These are phyloP conservation scores for Lasiurus borealis DNA, from an alignment of 2,113 vertebrate genomes.

Conservation along the genomic window DNA sequence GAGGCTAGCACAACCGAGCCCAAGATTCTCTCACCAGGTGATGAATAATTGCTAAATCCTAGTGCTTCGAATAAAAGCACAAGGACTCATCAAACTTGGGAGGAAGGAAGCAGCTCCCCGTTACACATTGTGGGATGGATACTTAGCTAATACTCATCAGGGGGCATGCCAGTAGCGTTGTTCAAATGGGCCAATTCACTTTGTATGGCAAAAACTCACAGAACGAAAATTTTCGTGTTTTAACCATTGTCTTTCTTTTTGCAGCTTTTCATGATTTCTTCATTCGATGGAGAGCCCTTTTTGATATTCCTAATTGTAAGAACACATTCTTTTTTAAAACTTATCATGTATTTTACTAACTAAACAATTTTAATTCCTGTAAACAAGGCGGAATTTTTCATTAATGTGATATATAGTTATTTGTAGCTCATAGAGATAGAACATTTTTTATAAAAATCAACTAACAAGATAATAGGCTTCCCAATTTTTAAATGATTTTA, in stretches of 20 bases:
- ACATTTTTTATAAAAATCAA: conserved; percentile 15
- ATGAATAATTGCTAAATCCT: background rate
- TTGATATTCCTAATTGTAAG: conserved; percentile 69
- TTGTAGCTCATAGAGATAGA: background rate
- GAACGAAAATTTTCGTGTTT: background rate
- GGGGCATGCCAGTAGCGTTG: background rate
- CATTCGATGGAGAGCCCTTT: background rate
- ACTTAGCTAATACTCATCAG: background rate
- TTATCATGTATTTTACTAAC: background rate
- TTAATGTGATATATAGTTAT: background rate
- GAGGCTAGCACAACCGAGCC: background rate
- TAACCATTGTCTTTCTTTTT: conserved; percentile 5
- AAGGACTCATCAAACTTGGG: background rate
- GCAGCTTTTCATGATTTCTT: accelerated
- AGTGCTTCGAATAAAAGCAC: background rate
- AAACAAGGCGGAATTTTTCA: background rate
- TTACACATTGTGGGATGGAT: background rate
- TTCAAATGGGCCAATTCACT: background rate
- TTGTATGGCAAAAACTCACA: background rate
- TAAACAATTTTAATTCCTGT: background rate
- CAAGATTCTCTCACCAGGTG: background rate
- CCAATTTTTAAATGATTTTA: background rate
- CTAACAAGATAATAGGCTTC: background rate
- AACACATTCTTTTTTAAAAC: background rate
- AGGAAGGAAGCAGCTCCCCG: background rate